These are phyloP conservation scores for Nasonovia ribisnigri DNA, from an alignment of 2,888 invertebrate genomes.

Conservation along the genomic window DNA sequence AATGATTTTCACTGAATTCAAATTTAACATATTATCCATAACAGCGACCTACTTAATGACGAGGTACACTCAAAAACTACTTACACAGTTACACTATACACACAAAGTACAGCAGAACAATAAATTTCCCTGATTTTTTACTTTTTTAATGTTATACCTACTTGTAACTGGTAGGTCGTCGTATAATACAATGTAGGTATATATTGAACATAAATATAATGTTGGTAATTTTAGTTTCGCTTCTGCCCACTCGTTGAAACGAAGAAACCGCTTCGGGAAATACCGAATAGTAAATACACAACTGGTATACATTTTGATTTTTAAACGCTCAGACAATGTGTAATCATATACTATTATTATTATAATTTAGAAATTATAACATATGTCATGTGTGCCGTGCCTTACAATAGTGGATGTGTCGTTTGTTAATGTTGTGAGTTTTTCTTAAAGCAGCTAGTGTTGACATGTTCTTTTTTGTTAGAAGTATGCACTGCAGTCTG, in stretches of 20 bases:
- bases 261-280: background rate
- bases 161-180: background rate
- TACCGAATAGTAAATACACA: background rate
- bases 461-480: background rate
- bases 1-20: background rate
- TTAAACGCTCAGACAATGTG: conserved; percentile 4
- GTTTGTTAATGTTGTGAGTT: conserved; percentile 1
- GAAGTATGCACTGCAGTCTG: background rate
- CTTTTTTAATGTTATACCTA: background rate
- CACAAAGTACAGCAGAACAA: background rate
- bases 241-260: background rate
- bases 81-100: background rate
- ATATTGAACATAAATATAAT: background rate
- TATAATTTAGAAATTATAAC: conserved; percentile 5
- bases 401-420: background rate
- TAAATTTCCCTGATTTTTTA: background rate
- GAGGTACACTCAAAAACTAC: background rate
- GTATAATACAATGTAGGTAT: background rate
- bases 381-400: background rate
- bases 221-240: background rate
- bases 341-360: background rate
- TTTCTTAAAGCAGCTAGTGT: background rate
- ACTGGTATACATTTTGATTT: background rate
- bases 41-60: background rate
- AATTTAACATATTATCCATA: background rate